Percentiles rank a stretch among this genome's conserved stretches.
Conservation (phyloP, 2,113 vertebrate species). For the Catharus fuscescens region DNA sequence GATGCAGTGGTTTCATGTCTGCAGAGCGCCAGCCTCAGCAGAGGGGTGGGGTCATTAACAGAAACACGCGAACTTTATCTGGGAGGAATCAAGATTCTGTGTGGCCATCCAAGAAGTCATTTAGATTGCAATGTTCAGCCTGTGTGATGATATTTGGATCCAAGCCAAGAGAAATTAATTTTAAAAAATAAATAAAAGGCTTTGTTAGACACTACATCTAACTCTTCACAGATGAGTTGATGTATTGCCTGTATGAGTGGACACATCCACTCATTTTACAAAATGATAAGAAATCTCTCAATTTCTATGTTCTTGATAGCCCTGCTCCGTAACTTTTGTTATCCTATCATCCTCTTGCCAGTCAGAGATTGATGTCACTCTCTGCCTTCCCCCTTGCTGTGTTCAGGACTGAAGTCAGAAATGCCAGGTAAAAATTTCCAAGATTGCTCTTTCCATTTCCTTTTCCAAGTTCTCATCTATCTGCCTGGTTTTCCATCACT, state of each 20-base stretch:
- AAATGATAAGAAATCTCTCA: background rate
- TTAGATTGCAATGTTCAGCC: background rate
- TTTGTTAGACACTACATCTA: background rate
- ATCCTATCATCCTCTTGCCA: fast-evolving
- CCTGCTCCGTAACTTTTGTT: background rate
- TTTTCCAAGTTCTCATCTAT: background rate
- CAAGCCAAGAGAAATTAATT: background rate
- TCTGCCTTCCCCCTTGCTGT: background rate
- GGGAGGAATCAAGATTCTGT: fast-evolving
- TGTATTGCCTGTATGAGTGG: background rate
- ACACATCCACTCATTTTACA: background rate
- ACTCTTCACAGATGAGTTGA: background rate
- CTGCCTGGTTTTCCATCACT: conserved; percentile 11
- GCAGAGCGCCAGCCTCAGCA: fast-evolving
- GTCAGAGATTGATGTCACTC: background rate
- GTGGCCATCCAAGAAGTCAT: background rate
- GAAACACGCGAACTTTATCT: background rate
- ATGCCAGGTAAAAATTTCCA: conserved; percentile 1
- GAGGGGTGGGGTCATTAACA: background rate
- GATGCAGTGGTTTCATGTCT: conserved; percentile 44
- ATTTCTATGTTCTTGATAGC: background rate
- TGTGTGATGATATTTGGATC: fast-evolving
- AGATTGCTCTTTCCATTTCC: background rate
- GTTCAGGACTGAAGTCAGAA: background rate
- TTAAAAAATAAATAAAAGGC: background rate